A percentile compares a stretch with the other conserved stretches of the same genome.
Conservation (phyloP, 2,113 vertebrate genomes). For the Nanorana parkeri region DNA sequence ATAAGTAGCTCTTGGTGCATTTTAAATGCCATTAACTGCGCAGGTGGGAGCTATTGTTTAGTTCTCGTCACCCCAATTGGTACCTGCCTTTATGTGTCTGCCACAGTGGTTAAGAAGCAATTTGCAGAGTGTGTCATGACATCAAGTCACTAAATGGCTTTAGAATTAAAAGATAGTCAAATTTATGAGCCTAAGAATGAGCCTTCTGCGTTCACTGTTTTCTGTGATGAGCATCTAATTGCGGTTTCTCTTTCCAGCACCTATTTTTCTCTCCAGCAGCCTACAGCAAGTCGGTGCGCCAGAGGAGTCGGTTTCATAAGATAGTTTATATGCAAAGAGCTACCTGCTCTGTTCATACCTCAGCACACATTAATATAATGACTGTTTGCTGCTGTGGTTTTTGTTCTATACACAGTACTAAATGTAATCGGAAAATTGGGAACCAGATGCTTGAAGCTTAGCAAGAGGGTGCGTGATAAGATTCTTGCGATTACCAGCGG, state of each 20-base stretch:
- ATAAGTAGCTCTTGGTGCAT: not conserved
- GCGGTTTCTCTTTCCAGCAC: constrained; percentile 63
- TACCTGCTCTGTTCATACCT: constrained; percentile 63
- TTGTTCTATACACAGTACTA: constrained; percentile 62
- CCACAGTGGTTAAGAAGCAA: constrained; percentile 25
- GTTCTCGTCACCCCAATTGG: constrained; percentile 17
- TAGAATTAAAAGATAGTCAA: constrained; percentile 62
- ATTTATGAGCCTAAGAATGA: constrained; percentile 65
- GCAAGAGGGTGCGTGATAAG: constrained; percentile 66
- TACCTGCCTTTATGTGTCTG: constrained; percentile 57
- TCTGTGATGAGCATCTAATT: constrained; percentile 65
- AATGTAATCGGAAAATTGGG: constrained; percentile 65
- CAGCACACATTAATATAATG: constrained; percentile 61
- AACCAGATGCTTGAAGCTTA: constrained; percentile 71
- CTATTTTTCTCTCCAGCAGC: constrained; percentile 61
- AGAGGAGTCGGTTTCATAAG: constrained; percentile 62
- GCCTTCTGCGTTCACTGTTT: constrained; percentile 63
- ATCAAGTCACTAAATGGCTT: constrained; percentile 63
- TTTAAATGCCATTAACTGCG: not conserved
- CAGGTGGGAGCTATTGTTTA: not conserved
- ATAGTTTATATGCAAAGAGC: constrained; percentile 67
- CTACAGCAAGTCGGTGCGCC: constrained; percentile 63
- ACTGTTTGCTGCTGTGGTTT: constrained; percentile 63
- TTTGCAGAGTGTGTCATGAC: constrained; percentile 61
- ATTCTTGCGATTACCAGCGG: constrained; percentile 63